These are phyloP conservation scores for Dendrophyllia cribrosa DNA, from an alignment of 64 coral and sea anemone species.

Conservation along the genomic window DNA sequence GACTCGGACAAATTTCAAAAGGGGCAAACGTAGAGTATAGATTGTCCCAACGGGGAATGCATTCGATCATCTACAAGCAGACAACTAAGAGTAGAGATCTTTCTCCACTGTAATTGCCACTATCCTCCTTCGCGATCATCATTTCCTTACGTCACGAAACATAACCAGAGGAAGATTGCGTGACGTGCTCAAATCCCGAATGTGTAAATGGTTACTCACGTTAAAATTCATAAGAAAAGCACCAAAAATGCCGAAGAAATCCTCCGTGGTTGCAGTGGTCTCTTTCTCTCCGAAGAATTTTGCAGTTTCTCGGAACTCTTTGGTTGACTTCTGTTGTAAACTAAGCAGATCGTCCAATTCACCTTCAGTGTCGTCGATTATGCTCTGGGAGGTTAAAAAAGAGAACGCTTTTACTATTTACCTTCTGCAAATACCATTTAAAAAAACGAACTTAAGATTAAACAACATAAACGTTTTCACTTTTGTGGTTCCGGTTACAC, in stretches of 20 bases:
- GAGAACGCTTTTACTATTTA: not conserved
- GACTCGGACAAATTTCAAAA: too few species aligned
- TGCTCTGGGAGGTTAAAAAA: constrained; percentile 55
- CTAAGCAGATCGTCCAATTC: constrained; percentile 75
- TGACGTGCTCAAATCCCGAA: too few species aligned
- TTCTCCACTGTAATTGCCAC: too few species aligned
- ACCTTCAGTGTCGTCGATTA: constrained; percentile 85
- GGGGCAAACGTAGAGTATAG: too few species aligned
- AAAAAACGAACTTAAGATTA: not conserved
- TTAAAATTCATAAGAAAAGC: constrained; percentile 87
- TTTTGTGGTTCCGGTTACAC: too few species aligned
- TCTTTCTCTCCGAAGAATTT: constrained; percentile 88
- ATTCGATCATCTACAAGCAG: too few species aligned
- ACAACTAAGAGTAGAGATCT: too few species aligned
- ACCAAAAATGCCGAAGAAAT: constrained; percentile 94
- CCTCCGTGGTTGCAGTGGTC: constrained; percentile 81
- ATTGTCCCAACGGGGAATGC: too few species aligned
- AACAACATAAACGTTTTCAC: too few species aligned
- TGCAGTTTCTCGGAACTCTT: constrained; percentile 74
- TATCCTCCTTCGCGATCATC: too few species aligned
- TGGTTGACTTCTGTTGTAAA: constrained; percentile 73
- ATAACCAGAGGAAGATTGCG: too few species aligned
- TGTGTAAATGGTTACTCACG: constrained; percentile 33
- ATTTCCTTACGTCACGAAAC: too few species aligned
- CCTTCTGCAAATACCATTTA: not conserved